Evolutionary conservation across 1,140 invertebrate genomes (phyloP), one percentile per base, ranked within the genome.

Genomic region (Anadara kagoshimensis): DNA sequence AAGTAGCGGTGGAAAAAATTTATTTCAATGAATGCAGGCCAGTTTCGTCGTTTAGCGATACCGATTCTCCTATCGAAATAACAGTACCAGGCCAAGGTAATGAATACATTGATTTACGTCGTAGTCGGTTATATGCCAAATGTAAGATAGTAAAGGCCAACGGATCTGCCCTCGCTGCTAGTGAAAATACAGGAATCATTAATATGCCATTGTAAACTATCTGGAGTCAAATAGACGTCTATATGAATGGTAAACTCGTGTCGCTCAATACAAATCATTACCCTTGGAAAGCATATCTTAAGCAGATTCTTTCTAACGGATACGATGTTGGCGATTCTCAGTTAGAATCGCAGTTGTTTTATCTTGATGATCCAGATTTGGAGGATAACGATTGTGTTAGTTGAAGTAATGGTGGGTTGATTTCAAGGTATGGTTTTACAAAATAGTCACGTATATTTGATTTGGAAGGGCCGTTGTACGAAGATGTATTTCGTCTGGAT

Each of bases 221-320:
- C 51, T 70, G 61, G 14, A 71, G 67, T 29, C 76, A 78, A 29
- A 68, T 78, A n/a, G 76, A 78, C 64, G n/a, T 71, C 24, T 67
- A 62, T 29, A 45, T 78, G 57, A 78, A 78, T 44, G 65, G 63
- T n/a, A 75, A 72, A 61, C 24, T 78, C 1, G 69, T 78, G 12
- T 75, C 77, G 0, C 44, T 68, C 36, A 73, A 63, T 16, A 41
- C 65, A 29, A 59, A 65, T 20, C 43, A 64, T 54, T 44, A 63
- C 43, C 58, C 58, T 43, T 49, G 57, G 29, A 51, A 77, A 26
- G 43, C 62, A 14, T 71, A 71, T 61, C 24, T 68, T 7, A 68
- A 76, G 20, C 47, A 49, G 18, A 5, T 76, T 8, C 20, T 71
- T 56, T 71, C 61, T 22, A 62, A 29, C 10, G 69, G 59, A 1